Evolutionary conservation across 53 echinoderm and acorn worm genomes (phyloP).

Genomic region (Echinarachnius parma): DNA sequence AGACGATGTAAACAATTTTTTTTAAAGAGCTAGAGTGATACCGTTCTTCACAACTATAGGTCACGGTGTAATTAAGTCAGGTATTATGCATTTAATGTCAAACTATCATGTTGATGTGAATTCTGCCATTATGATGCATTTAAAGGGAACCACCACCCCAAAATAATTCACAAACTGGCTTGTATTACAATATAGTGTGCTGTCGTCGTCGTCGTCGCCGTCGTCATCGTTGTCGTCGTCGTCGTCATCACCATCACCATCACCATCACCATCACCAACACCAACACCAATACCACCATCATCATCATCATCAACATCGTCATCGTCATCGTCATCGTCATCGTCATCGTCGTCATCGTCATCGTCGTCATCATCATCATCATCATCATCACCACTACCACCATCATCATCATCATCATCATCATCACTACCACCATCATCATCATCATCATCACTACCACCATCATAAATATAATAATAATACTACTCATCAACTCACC

Average conservation of each 20-base stretch:
- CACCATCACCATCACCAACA: slow-evolving; percentile 1
- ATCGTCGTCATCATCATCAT: slow-evolving; percentile 30
- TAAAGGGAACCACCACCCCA: no score
- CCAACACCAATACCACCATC: neutral
- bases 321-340: slow-evolving; percentile 13
- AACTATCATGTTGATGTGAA: no score
- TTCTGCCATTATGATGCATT: no score
- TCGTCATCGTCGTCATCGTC: slow-evolving; percentile 7
- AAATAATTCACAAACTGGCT: no score
- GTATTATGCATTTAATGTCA: no score
- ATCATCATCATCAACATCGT: neutral
- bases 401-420: neutral
- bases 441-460: neutral
- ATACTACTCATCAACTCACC: slow-evolving; percentile 50
- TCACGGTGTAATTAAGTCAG: no score
- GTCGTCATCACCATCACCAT: slow-evolving; percentile 13
- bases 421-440: neutral
- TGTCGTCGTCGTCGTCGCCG: slow-evolving; percentile 17
- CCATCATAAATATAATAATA: neutral
- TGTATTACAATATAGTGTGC: no score
- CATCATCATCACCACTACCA: slow-evolving; percentile 26
- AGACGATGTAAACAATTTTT: no score
- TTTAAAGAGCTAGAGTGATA: no score
- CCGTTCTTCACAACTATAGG: no score
- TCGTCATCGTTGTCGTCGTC: slow-evolving; percentile 21